Base-by-base conservation (phyloP, 2,113 vertebrate genomes). In the Cranoglanis bouderius region DNA sequence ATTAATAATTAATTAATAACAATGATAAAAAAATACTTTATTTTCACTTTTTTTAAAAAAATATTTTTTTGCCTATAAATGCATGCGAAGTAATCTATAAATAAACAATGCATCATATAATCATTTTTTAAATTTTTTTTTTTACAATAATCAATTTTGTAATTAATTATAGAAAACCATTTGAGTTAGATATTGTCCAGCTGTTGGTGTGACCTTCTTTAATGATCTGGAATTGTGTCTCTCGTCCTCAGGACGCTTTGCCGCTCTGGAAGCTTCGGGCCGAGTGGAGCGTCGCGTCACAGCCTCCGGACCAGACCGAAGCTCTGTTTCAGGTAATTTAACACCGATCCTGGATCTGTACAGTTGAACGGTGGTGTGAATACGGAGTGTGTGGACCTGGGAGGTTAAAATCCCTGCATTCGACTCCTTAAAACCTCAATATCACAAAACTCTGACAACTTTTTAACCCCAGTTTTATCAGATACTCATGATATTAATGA, bases 201-300 rank as follows among this genome's bases (percentile, higher is more conserved):
- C 13, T 53, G 13, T 53, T 53, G 13, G 12, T 53, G 51, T 53
- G 51, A 3, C 51, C 12, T 13, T 6, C 43, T 43, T 53, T 53
- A 53, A 53, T 14, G 51, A 49, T 49, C 3, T 49, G 46, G 46
- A 49, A 10, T 10, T 49, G 46, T 49, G 43, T 46, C 65, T 55
- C 40, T 82, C 74, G 12, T 72, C 40, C 84, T 61, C 88, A 99
- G 98, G 96, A 96, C 77, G 95, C 95, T 92, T 93, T 97, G 49
- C 94, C 97, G 0, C 75, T 99, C 53, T 99, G 98, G 98, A 94
- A 92, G 90, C 93, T 97, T 77, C 96, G 95, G 96, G 92, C 96
- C 51, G 94, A 98, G 88, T 99, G 98, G 98, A 98, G 97, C 88
- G 93, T 94, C 90, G 84, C 86, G 35, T 90, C 90, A 6, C 93